Conservation (phyloP, 2,797 vertebrate genomes). For the Chelonia mydas region DNA sequence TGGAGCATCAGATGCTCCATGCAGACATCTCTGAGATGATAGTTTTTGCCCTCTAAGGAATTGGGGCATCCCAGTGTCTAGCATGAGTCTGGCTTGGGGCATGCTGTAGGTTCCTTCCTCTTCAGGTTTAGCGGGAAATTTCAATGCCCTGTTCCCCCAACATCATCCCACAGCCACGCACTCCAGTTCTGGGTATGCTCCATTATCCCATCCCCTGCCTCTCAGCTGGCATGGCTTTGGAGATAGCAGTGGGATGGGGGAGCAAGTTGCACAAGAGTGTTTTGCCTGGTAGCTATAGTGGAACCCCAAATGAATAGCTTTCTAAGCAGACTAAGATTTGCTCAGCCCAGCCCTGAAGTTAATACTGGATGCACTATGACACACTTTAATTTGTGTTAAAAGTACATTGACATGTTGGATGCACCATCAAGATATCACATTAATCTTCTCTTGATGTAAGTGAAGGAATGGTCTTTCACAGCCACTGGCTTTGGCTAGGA, state of each 20-base stretch:
- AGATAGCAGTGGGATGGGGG: no score
- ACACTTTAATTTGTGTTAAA: background rate
- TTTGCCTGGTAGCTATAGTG: background rate
- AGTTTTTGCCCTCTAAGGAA: background rate
- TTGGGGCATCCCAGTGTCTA: background rate
- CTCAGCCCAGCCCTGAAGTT: background rate
- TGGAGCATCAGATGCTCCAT: background rate
- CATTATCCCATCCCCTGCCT: background rate
- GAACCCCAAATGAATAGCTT: background rate
- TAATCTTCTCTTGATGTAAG: background rate
- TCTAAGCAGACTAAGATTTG: background rate
- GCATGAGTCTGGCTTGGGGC: background rate
- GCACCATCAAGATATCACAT: background rate
- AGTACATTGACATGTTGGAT: background rate
- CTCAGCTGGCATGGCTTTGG: background rate
- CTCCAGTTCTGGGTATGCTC: background rate
- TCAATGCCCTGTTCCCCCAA: background rate
- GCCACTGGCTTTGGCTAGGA: no score
- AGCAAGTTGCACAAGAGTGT: background rate
- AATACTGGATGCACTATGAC: background rate
- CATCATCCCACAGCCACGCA: background rate
- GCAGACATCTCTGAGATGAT: background rate
- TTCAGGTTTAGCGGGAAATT: background rate
- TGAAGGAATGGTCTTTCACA: background rate
- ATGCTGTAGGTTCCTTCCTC: background rate